These are phyloP conservation scores for Rhodinocichla rosea DNA, from an alignment of 2,113 vertebrate genomes.

Conservation along the genomic window DNA sequence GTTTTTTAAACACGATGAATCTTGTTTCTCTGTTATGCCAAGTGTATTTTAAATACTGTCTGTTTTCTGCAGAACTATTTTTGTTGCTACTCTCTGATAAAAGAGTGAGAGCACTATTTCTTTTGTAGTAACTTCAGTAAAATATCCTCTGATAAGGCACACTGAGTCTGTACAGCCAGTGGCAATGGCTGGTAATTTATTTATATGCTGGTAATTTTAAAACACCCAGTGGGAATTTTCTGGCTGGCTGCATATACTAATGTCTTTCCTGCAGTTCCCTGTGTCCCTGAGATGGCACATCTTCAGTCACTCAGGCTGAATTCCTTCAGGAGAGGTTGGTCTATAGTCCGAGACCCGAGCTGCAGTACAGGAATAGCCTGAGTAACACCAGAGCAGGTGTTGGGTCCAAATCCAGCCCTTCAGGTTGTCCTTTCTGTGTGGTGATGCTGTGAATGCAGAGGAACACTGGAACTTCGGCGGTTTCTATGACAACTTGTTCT, in stretches of 20 bases:
- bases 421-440: neutral
- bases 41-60: neutral
- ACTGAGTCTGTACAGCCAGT: neutral
- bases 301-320: neutral
- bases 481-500: neutral
- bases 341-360: neutral
- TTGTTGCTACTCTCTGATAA: neutral
- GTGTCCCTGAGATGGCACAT: neutral
- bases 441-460: neutral
- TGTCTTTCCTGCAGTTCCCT: neutral
- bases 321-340: neutral
- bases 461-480: neutral
- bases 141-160: neutral
- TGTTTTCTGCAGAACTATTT: neutral
- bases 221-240: constrained; percentile 12
- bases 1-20: neutral
- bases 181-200: neutral
- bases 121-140: neutral
- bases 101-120: neutral
- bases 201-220: constrained; percentile 25
- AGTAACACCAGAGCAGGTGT: neutral
- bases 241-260: neutral
- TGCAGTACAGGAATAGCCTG: neutral
- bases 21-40: neutral
- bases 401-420: neutral